Evolutionary conservation across 2,888 invertebrate species (phyloP).

Genomic region (Ectemnius lituratus): DNA sequence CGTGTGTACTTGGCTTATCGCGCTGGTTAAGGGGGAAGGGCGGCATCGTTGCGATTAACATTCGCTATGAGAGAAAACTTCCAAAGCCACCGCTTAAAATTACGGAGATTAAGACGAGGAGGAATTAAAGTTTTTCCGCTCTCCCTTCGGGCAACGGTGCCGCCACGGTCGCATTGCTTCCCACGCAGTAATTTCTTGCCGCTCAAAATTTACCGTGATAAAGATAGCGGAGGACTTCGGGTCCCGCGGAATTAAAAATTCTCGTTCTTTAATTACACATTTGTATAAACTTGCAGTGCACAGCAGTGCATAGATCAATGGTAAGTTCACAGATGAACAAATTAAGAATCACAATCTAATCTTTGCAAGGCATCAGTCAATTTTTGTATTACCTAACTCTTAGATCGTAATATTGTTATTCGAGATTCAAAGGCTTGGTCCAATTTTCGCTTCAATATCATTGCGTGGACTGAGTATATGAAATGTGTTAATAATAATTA

Average conservation of each 20-base stretch:
- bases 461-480: too few relatives aligned
- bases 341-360: too few relatives aligned
- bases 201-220: conserved; percentile 40
- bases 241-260: conserved; percentile 14
- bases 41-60: conserved; percentile 47
- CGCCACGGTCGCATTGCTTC: not conserved
- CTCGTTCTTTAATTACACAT: not conserved
- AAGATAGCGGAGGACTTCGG: not conserved
- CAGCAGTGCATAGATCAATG: too few relatives aligned
- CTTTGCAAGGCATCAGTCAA: too few relatives aligned
- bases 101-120: conserved; percentile 46
- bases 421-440: too few relatives aligned
- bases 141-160: not conserved
- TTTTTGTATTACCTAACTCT: too few relatives aligned
- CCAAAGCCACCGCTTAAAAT: conserved; percentile 32
- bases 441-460: too few relatives aligned
- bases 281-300: not conserved
- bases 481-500: not conserved
- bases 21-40: conserved; percentile 31
- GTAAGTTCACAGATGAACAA: too few relatives aligned
- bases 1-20: conserved; percentile 46
- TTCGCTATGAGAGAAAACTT: conserved; percentile 35
- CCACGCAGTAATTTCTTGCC: conserved; percentile 36
- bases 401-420: too few relatives aligned
- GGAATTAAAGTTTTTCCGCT: conserved; percentile 43